These are phyloP conservation scores for Cheirogaleus medius DNA, from an alignment of 2,113 vertebrate species.

Conservation along the genomic window DNA sequence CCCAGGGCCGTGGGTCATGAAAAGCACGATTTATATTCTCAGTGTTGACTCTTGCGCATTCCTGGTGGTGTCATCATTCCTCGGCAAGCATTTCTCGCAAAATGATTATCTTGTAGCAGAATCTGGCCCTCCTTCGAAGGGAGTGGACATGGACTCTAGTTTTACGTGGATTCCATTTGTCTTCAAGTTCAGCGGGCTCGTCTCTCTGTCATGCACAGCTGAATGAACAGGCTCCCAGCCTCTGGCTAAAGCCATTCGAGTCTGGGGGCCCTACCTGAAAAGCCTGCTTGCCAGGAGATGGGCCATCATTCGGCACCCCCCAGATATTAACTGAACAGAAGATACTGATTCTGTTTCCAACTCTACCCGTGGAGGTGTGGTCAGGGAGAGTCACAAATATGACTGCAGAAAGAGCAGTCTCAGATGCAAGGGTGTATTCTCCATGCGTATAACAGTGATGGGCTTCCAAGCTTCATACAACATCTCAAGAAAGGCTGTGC, in stretches of 20 bases:
- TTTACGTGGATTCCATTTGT: background rate
- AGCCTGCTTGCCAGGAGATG: background rate
- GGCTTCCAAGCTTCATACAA: background rate
- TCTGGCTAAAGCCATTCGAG: conserved; percentile 25
- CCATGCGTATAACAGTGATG: background rate
- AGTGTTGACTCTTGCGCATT: background rate
- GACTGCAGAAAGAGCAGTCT: conserved; percentile 30
- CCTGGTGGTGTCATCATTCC: background rate
- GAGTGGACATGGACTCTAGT: background rate
- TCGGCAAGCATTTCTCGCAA: background rate
- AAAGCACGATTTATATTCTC: background rate
- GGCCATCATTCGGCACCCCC: background rate
- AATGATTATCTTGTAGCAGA: background rate
- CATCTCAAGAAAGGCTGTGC: background rate
- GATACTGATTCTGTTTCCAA: conserved; percentile 12
- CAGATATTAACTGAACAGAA: conserved; percentile 36
- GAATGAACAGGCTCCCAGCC: conserved; percentile 39
- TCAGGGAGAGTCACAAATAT: background rate
- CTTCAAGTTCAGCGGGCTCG: conserved; percentile 30
- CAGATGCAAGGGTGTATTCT: background rate
- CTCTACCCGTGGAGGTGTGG: background rate
- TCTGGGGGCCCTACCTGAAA: background rate
- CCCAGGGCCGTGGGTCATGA: background rate
- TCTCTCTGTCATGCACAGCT: conserved; percentile 40
- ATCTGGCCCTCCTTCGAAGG: background rate